Evolutionary conservation across 2,888 invertebrate species (phyloP).

Genomic region (Apamea epomidion): DNA sequence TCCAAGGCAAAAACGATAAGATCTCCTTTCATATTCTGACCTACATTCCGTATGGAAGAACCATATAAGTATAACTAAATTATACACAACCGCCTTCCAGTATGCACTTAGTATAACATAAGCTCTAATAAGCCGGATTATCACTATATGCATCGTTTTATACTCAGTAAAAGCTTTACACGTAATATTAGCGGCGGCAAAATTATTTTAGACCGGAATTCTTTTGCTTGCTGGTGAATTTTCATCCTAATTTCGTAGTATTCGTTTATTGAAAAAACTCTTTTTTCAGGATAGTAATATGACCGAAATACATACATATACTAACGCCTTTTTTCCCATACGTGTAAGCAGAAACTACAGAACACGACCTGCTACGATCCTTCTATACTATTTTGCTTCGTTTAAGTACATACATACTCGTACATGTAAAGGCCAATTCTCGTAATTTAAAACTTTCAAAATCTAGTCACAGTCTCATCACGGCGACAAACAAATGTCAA

Average conservation of each 20-base stretch:
- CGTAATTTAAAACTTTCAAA: too few relatives aligned
- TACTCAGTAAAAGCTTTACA: slow-evolving; percentile 18
- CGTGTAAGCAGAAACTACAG: background rate
- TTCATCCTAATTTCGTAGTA: background rate
- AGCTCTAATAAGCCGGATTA: slow-evolving; percentile 46
- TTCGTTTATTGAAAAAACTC: background rate
- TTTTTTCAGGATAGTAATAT: background rate
- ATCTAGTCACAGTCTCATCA: too few relatives aligned
- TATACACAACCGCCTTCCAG: slow-evolving; percentile 11
- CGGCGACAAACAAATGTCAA: too few relatives aligned
- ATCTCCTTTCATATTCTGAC: slow-evolving; percentile 10
- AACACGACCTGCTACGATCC: background rate
- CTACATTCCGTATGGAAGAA: background rate
- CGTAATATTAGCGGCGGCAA: background rate
- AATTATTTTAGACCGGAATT: slow-evolving; percentile 10
- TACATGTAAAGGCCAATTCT: too few relatives aligned
- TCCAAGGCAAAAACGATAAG: background rate
- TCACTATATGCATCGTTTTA: slow-evolving; percentile 23
- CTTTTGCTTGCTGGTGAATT: background rate
- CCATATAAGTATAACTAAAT: slow-evolving; percentile 20
- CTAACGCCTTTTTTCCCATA: background rate
- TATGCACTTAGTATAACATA: slow-evolving; percentile 35
- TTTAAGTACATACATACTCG: background rate
- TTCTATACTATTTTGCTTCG: background rate
- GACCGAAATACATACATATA: background rate